Evolutionary conservation across 2,797 vertebrate species (phyloP).

Genomic region (Cercopithecus neglectus): DNA sequence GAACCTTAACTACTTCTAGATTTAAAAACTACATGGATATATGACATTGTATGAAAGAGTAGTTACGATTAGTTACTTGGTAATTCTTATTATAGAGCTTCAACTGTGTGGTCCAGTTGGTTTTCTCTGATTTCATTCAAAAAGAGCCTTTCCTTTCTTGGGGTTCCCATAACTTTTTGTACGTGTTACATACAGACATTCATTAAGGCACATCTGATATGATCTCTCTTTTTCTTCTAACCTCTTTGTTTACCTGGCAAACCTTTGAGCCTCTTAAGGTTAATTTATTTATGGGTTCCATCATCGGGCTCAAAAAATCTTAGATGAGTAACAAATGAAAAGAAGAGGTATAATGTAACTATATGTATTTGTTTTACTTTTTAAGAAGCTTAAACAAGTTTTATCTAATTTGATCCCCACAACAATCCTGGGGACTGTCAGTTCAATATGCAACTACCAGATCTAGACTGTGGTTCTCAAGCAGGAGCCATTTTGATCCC

Average conservation of each 20-base stretch:
- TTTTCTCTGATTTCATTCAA: background rate
- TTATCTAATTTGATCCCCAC: background rate
- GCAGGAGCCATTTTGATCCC: background rate
- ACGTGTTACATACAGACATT: background rate
- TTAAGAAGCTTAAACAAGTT: background rate
- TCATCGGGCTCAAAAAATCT: background rate
- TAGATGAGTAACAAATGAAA: background rate
- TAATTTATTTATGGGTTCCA: constrained; percentile 9
- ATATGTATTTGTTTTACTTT: constrained; percentile 19
- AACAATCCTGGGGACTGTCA: background rate
- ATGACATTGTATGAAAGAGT: background rate
- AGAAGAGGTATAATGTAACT: background rate
- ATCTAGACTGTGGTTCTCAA: background rate
- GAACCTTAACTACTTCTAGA: background rate
- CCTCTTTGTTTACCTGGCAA: background rate
- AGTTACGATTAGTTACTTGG: background rate
- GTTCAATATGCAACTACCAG: background rate
- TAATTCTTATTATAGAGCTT: background rate
- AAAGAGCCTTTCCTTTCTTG: background rate
- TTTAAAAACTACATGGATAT: background rate
- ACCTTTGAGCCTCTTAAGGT: background rate
- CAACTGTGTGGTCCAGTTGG: background rate
- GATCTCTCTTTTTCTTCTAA: background rate
- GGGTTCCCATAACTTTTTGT: background rate
- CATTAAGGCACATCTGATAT: background rate